Evolutionary conservation across 2,797 vertebrate genomes (phyloP), one percentile per base, ranked within the genome.

Genomic region (Chrosomus eos): DNA sequence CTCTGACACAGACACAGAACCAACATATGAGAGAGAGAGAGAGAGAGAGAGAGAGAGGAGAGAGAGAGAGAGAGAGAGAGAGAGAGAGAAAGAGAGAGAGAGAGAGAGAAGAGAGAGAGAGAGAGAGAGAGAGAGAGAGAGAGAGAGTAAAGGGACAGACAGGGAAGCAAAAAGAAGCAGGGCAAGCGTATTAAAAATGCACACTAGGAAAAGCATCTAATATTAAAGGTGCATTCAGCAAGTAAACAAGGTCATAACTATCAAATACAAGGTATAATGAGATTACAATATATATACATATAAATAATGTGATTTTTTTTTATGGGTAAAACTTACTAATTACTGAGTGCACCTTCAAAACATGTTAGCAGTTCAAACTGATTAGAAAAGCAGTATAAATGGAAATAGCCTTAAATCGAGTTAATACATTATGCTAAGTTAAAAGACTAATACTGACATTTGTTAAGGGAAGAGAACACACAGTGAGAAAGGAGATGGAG

Each of bases 1-100:
- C 93, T 95, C 94, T 94, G 92, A 91, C 91, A 92, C 33, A 85
- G 85, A 90, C 2, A 90, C 2, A 71, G 26, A 62, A 79, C 51
- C 23, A 64, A 40, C 70, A 71, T 66, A 7, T 31, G 16, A 64
- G 10, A 62, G 5, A 67, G 67, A 66, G 33, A 83, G 28, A 76
- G 16, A 80, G 48, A 72, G 51, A 79, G 51, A 71, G 80, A 60
- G 21, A 82, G 16, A 66, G 43, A 36, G 19, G 18, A 72, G 5
- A 71, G 64, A 67, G 10, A 7, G 36, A 38, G 5, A 70, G 26
- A 70, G 14, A 60, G 5, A 67, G 67, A 66, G 33, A 82, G 33
- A 79, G 45, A 81, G 73, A 76, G 10, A 79, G 45, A 66, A 26
- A 55, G 31, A 33, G 31, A 33, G 31, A 33, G 31, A 33, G 31